Evolutionary conservation across 2,797 vertebrate species (phyloP).

Genomic region (Florisuga fusca): DNA sequence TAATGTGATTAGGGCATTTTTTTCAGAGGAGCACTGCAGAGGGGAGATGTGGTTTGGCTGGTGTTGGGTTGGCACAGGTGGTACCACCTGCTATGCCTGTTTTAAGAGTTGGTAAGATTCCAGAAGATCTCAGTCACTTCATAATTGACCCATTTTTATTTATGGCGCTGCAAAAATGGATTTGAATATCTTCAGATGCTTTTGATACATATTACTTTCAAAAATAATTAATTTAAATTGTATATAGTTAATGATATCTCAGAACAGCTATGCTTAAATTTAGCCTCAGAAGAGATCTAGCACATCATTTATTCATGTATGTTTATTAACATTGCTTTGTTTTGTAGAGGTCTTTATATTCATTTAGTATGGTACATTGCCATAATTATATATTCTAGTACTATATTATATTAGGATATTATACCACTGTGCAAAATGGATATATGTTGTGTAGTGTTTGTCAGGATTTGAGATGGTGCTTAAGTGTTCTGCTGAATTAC

Average conservation of each 20-base stretch:
- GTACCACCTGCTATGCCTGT: conserved; percentile 45
- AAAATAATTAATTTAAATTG: background rate
- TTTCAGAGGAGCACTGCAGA: background rate
- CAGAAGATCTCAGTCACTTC: background rate
- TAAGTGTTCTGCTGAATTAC: background rate
- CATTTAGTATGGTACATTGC: background rate
- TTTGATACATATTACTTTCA: background rate
- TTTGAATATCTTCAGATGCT: background rate
- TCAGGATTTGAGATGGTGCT: background rate
- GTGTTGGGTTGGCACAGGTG: conserved; percentile 28
- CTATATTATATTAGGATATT: too few relatives aligned
- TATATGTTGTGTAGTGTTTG: background rate
- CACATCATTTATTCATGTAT: background rate
- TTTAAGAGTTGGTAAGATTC: conserved; percentile 4
- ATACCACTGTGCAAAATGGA: background rate
- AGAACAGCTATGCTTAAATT: background rate
- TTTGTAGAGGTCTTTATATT: background rate
- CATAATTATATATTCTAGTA: too few relatives aligned
- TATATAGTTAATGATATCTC: background rate
- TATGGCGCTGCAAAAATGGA: background rate
- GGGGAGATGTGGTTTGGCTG: conserved; percentile 26
- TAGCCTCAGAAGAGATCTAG: background rate
- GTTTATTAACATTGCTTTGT: background rate
- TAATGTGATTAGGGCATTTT: background rate
- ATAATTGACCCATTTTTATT: background rate